Evolutionary conservation across 2,113 vertebrate species (phyloP).

Genomic region (Caranx ignobilis): DNA sequence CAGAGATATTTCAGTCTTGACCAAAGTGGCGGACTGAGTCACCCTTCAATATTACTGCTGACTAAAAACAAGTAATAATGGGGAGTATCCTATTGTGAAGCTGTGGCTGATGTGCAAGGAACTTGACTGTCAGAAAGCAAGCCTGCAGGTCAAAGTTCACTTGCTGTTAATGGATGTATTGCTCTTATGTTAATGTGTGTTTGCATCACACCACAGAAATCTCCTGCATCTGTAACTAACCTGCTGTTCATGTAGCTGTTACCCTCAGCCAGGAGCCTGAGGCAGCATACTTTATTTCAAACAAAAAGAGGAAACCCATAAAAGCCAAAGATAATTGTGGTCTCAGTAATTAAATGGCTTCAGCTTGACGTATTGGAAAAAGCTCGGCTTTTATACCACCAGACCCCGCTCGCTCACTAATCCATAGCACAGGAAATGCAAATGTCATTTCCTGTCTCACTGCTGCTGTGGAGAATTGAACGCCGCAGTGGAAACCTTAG

Average conservation of each 20-base stretch:
- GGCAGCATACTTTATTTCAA: conserved; percentile 33
- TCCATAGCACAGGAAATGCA: conserved; percentile 63
- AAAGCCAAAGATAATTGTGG: conserved; percentile 47
- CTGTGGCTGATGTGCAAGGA: no score
- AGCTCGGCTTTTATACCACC: conserved; percentile 19
- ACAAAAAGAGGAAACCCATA: conserved; percentile 40
- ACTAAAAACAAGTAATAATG: no score
- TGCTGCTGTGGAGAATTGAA: conserved; percentile 31
- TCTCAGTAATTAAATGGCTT: conserved; percentile 59
- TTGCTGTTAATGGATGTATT: not conserved
- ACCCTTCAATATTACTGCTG: no score
- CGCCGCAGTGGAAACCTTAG: conserved; percentile 32
- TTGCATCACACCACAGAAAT: not conserved
- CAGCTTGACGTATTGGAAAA: conserved; percentile 52
- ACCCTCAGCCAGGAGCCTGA: not conserved
- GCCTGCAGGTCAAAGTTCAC: not conserved
- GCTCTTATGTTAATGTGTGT: not conserved
- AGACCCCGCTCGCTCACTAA: conserved; percentile 21
- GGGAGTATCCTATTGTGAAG: no score
- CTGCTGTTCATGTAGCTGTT: conserved; percentile 8
- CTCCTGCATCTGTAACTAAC: conserved; percentile 26
- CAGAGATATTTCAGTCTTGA: no score
- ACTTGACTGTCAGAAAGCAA: not conserved
- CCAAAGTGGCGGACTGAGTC: no score
- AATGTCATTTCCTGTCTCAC: conserved; percentile 39